Percentiles rank a stretch among this genome's conserved stretches.
Evolutionary conservation across 2,888 invertebrate genomes (phyloP).

Genomic region (Omphaloscelis lunosa): DNA sequence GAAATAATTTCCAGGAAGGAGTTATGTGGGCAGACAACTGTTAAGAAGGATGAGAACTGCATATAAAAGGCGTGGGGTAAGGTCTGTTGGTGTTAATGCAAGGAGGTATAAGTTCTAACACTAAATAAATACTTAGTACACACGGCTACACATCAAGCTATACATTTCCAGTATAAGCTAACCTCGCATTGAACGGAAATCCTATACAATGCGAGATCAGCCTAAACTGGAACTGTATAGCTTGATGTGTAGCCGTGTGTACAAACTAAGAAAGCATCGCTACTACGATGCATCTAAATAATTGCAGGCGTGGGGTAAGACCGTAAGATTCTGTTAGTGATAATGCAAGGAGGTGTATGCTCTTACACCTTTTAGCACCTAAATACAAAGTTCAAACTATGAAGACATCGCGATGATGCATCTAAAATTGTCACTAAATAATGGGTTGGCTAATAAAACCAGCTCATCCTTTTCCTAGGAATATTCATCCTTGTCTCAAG

Average conservation of each 20-base stretch:
- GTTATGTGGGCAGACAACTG: not conserved
- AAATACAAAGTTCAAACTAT: not conserved
- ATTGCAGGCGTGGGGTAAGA: too few species aligned
- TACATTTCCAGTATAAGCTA: too few species aligned
- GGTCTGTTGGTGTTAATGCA: not conserved
- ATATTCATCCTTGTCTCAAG: slow-evolving; percentile 10
- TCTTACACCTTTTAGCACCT: not conserved
- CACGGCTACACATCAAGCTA: too few species aligned
- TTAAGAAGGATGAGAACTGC: not conserved
- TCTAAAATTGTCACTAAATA: not conserved
- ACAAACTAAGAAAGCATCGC: too few species aligned
- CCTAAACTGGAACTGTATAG: too few species aligned
- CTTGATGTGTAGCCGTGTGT: too few species aligned
- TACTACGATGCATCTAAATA: too few species aligned
- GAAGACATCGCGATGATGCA: not conserved
- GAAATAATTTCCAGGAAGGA: not conserved
- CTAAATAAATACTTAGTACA: too few species aligned
- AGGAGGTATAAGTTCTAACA: not conserved
- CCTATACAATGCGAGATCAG: too few species aligned
- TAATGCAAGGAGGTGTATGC: not conserved
- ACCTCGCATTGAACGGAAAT: too few species aligned
- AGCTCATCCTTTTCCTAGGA: slow-evolving; percentile 32
- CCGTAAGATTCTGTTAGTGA: too few species aligned
- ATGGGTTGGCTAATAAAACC: not conserved
- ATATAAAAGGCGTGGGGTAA: not conserved